phyloP scores from a whole-genome alignment of 1,140 invertebrate genomes.

The Trichonephila clavipes region DNA sequence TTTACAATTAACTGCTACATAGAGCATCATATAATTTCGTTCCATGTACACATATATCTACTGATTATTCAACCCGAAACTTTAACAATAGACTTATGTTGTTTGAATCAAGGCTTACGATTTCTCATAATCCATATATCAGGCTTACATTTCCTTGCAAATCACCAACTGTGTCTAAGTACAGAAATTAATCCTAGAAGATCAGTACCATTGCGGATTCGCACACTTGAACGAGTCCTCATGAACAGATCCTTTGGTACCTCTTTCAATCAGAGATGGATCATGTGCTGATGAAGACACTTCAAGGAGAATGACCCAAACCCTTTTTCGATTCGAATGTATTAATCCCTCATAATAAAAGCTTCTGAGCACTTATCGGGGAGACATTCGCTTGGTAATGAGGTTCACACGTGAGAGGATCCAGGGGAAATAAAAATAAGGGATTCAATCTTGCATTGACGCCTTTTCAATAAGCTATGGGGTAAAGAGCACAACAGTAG shows the following conservation, averaged over 20 bases:
- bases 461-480: constrained; percentile 11
- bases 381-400: constrained; percentile 34
- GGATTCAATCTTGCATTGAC: not conserved
- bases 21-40: not conserved
- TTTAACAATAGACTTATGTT: not conserved
- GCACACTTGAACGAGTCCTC: constrained; percentile 1
- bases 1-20: too few species aligned
- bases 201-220: not conserved
- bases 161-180: constrained; percentile 11
- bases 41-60: not conserved
- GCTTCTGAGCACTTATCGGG: not conserved
- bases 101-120: not conserved
- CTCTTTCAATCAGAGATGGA: constrained; percentile 54
- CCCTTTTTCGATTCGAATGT: constrained; percentile 12
- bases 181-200: constrained; percentile 41
- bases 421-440: not conserved
- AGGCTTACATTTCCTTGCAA: not conserved
- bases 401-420: constrained; percentile 44
- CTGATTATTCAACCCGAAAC: not conserved
- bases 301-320: not conserved
- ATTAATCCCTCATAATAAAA: constrained; percentile 60
- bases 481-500: too few species aligned
- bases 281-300: constrained; percentile 50
- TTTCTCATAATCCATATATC: constrained; percentile 4
- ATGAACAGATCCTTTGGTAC: constrained; percentile 23